These are phyloP conservation scores for Malurus alboscapulatus DNA, from an alignment of 2,113 vertebrate species.

Conservation along the genomic window DNA sequence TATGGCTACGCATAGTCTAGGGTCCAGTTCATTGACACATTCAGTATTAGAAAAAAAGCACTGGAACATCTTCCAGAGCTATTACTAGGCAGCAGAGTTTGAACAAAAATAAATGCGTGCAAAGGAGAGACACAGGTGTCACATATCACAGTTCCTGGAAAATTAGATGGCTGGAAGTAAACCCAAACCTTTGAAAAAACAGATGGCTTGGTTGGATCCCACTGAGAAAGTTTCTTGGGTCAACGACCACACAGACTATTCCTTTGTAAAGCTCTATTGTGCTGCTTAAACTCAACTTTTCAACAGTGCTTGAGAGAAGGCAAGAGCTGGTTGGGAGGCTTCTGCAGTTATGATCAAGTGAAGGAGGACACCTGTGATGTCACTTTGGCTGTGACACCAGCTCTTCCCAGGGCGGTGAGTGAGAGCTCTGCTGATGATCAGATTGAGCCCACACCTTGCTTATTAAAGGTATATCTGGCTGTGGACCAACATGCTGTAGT, in stretches of 20 bases:
- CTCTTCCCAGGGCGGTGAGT: not conserved
- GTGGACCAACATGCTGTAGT: not conserved
- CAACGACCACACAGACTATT: not conserved
- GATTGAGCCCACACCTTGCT: not conserved
- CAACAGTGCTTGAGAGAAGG: not conserved
- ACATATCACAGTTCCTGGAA: not conserved
- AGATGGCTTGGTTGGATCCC: not conserved
- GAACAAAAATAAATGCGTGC: not conserved
- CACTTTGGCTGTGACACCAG: not conserved
- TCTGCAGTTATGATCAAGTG: not conserved
- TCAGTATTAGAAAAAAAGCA: not conserved
- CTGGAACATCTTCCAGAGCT: not conserved
- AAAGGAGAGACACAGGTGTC: not conserved
- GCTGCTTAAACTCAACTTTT: not conserved
- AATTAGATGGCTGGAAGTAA: not conserved
- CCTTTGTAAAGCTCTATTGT: not conserved
- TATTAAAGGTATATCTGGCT: not conserved
- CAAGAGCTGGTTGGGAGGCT: not conserved
- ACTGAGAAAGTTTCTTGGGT: not conserved
- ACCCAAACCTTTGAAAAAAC: not conserved
- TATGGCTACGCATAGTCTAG: rapidly evolving
- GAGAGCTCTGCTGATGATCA: not conserved
- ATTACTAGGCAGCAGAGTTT: not conserved
- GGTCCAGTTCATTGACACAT: not conserved
- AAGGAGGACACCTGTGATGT: not conserved